phyloP scores from a whole-genome alignment of 2,797 vertebrate genomes.

The Australoheros facetus region DNA sequence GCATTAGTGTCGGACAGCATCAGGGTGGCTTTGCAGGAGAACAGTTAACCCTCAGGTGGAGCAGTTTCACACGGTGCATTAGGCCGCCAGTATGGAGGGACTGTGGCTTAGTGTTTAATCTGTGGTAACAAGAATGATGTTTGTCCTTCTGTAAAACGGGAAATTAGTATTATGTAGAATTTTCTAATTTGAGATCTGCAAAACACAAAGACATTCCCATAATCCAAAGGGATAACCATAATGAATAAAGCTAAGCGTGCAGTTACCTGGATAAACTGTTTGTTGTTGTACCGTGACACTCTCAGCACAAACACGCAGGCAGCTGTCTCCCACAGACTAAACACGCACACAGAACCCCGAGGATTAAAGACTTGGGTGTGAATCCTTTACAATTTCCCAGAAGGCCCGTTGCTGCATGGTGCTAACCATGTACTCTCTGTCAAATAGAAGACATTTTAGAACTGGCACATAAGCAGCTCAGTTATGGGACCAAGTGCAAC shows the following conservation, averaged over 20 bases:
- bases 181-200: constrained; percentile 1
- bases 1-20: constrained; percentile 54
- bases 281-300: neutral
- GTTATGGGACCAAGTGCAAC: neutral
- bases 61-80: constrained; percentile 37
- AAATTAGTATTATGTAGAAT: neutral
- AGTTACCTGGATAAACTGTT: neutral
- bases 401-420: constrained; percentile 15
- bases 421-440: constrained; percentile 8
- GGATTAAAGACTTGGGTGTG: constrained; percentile 30
- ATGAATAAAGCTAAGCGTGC: neutral
- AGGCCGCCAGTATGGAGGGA: constrained; percentile 24
- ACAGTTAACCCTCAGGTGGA: constrained; percentile 47
- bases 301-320: neutral
- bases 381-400: constrained; percentile 40
- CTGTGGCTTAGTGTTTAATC: constrained; percentile 9
- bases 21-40: constrained; percentile 35
- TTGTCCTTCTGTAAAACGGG: neutral
- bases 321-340: constrained; percentile 5
- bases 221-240: neutral
- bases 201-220: constrained; percentile 1
- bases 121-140: constrained; percentile 1
- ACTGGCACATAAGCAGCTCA: neutral
- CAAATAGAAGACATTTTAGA: neutral
- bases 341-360: constrained; percentile 1